These are phyloP conservation scores for Sphaeramia orbicularis DNA, from an alignment of 2,797 vertebrate species.

Conservation along the genomic window DNA sequence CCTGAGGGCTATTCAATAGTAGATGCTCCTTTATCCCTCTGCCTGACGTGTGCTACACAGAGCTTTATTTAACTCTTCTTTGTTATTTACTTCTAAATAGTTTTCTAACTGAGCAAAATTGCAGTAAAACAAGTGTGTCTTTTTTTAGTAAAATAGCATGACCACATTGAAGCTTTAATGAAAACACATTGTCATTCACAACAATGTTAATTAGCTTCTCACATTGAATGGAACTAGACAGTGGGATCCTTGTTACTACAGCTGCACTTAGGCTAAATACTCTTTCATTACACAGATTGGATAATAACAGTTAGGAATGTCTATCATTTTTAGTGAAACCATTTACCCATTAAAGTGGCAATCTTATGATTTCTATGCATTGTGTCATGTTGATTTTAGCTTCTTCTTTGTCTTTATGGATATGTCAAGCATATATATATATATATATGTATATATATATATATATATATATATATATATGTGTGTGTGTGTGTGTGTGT, in stretches of 20 bases:
- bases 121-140: background rate
- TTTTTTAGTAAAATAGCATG: slow-evolving; percentile 12
- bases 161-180: slow-evolving; percentile 29
- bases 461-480: no score
- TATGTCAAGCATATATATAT: no score
- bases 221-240: slow-evolving; percentile 21
- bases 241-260: slow-evolving; percentile 30
- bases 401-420: background rate
- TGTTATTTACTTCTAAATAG: slow-evolving; percentile 13
- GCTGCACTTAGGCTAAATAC: slow-evolving; percentile 47
- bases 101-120: slow-evolving; percentile 10
- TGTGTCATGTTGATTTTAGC: background rate
- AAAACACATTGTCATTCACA: slow-evolving; percentile 45
- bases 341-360: slow-evolving; percentile 36
- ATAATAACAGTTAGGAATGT: slow-evolving; percentile 57
- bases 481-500: background rate
- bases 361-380: slow-evolving; percentile 13
- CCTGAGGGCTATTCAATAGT: slow-evolving; percentile 16
- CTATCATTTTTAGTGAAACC: slow-evolving; percentile 36
- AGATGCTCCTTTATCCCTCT: slow-evolving; percentile 7
- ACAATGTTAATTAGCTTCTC: slow-evolving; percentile 53
- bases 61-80: background rate
- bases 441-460: no score
- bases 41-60: slow-evolving; percentile 7
- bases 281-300: slow-evolving; percentile 64